Percentiles rank a stretch among this genome's conserved stretches.
Conservation (phyloP, 92 coral and sea anemone genomes). For the Bergia puertoricense region DNA sequence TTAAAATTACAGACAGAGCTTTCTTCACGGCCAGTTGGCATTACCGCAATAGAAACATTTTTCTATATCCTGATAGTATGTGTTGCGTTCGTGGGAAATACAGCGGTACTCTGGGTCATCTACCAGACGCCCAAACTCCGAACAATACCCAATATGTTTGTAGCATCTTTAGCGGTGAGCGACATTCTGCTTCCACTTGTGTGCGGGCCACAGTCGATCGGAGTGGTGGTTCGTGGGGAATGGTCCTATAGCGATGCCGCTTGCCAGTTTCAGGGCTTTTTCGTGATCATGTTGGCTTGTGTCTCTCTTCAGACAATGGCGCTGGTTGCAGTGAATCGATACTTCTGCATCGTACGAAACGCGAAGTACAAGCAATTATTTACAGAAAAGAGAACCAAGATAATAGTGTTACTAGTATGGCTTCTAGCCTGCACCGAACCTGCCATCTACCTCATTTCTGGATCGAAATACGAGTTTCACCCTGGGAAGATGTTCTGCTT, state of each 20-base stretch:
- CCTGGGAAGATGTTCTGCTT: constrained; percentile 75
- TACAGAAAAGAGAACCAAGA: constrained; percentile 47
- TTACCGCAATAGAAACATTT: constrained; percentile 38
- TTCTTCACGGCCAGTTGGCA: constrained; percentile 31
- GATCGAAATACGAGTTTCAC: constrained; percentile 61
- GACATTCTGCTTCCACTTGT: constrained; percentile 60
- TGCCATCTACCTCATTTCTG: constrained; percentile 63
- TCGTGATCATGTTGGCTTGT: constrained; percentile 62
- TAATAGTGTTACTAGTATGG: constrained; percentile 51
- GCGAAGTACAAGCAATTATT: constrained; percentile 51
- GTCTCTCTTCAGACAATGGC: constrained; percentile 67
- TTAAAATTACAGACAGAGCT: not conserved
- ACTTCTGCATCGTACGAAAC: constrained; percentile 65
- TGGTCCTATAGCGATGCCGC: constrained; percentile 60
- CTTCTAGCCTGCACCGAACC: constrained; percentile 68
- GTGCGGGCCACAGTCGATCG: constrained; percentile 58
- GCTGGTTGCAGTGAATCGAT: constrained; percentile 70
- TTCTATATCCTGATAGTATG: constrained; percentile 42
- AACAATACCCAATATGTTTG: constrained; percentile 60
- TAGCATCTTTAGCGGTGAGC: constrained; percentile 66
- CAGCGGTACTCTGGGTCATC: constrained; percentile 64
- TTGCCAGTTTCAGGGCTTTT: constrained; percentile 77
- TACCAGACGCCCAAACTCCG: constrained; percentile 55
- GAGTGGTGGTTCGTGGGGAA: constrained; percentile 45
- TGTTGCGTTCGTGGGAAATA: constrained; percentile 56